Base-by-base conservation (phyloP, 2,113 vertebrate species). In the Burhinus oedicnemus region DNA sequence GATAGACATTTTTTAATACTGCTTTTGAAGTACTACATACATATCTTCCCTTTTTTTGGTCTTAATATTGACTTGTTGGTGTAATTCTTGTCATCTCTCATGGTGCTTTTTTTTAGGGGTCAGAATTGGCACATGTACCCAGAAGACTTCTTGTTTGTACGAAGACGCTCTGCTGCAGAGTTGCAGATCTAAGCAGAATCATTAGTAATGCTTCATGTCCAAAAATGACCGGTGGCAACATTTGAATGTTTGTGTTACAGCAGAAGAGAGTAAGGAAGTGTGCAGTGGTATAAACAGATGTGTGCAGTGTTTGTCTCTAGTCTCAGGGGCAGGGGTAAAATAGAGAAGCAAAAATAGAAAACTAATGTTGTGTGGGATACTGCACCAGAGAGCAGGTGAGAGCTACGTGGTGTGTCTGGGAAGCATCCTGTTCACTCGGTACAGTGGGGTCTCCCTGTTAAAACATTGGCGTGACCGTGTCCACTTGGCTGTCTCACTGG, bases 381-480 rank as follows among this genome's bases (percentile, higher is more conserved):
- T 15, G 11, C 18, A 29, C 6, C 26, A 69, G 44, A 36, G 42
- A 60, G 70, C 45, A 54, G 27, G 29, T 38, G 44, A 27, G 20
- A 45, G 27, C 71, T 71, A 1, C 0, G 0, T 55, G 26, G 11
- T 44, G 25, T 42, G 60, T 72, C 77, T 95, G 58, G 36, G 58
- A 64, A 81, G 34, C 51, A 32, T 74, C 69, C 72, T 40, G 29
- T 61, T 68, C 47, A 25, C 51, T 62, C 6, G 5, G 45, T 61
- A 22, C 29, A 10, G n/a, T 11, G 68, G 44, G 14, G 11, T 68
- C 10, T 71, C 32, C 12, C 4, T 62, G 40, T 60, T 52, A 8
- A 3, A 11, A 75, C 29, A 19, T 65, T 77, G 51, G 21, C 2
- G 0, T 61, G 47, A 32, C 57, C 3, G 0, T 4, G 45, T 61